These are phyloP conservation scores for Chromis chromis DNA, from an alignment of 2,797 vertebrate species.

Conservation along the genomic window DNA sequence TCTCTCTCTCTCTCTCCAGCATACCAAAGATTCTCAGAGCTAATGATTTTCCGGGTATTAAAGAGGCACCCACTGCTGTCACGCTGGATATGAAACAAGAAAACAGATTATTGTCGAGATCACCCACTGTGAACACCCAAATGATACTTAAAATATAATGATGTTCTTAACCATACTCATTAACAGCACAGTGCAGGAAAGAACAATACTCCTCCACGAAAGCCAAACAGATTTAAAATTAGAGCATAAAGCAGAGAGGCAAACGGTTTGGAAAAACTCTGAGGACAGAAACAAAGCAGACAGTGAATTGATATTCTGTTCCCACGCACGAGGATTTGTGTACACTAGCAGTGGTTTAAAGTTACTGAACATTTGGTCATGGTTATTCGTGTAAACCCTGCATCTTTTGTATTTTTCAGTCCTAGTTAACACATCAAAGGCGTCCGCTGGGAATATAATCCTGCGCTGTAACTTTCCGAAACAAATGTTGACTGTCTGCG, in stretches of 20 bases:
- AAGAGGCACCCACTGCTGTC: slow-evolving; percentile 86
- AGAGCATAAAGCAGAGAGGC: slow-evolving; percentile 83
- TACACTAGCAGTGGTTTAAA: slow-evolving; percentile 51
- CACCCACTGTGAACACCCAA: slow-evolving; percentile 87
- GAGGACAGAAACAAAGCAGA: slow-evolving; percentile 76
- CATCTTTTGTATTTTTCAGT: slow-evolving; percentile 41
- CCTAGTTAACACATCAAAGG: slow-evolving; percentile 50
- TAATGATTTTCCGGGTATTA: slow-evolving; percentile 88
- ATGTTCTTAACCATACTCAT: slow-evolving; percentile 88
- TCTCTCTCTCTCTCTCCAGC: slow-evolving; percentile 57
- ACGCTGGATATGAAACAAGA: slow-evolving; percentile 87
- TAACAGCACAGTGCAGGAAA: slow-evolving; percentile 83
- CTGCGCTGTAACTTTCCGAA: slow-evolving; percentile 15
- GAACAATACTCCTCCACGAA: slow-evolving; percentile 85
- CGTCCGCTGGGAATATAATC: slow-evolving; percentile 34
- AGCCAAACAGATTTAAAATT: slow-evolving; percentile 87
- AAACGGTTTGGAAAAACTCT: slow-evolving; percentile 80
- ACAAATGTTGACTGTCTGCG: slow-evolving; percentile 50
- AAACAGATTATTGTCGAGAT: slow-evolving; percentile 89
- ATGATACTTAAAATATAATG: slow-evolving; percentile 91
- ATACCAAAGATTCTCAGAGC: slow-evolving; percentile 79
- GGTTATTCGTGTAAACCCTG: slow-evolving; percentile 57
- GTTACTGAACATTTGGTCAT: slow-evolving; percentile 64
- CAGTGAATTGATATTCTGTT: slow-evolving; percentile 62
- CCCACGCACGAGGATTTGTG: slow-evolving; percentile 58